Percentiles rank a stretch among this genome's conserved stretches.
These are phyloP conservation scores for Drosophila neonasuta DNA, from an alignment of 2,888 invertebrate species.

Conservation along the genomic window DNA sequence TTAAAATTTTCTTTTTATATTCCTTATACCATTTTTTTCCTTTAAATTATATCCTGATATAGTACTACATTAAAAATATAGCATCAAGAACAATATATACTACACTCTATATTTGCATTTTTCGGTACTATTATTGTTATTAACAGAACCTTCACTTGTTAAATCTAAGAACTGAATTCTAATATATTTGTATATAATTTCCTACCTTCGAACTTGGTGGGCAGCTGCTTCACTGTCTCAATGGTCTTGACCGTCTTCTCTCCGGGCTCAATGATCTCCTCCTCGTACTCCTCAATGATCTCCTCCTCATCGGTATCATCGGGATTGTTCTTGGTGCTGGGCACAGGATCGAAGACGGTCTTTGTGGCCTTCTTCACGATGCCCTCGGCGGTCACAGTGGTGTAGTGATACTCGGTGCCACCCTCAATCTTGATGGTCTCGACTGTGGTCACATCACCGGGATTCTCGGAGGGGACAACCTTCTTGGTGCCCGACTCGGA, in stretches of 20 bases:
- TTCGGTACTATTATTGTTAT: too few relatives aligned
- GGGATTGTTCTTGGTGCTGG: conserved; percentile 70
- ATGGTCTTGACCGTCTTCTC: conserved; percentile 81
- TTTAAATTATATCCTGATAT: too few relatives aligned
- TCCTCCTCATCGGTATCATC: conserved; percentile 81
- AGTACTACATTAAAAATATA: too few relatives aligned
- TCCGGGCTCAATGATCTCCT: conserved; percentile 82
- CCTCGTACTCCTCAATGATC: conserved; percentile 81
- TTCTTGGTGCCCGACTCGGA: conserved; percentile 81
- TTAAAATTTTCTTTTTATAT: too few relatives aligned
- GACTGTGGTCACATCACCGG: conserved; percentile 82
- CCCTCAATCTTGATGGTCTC: conserved; percentile 82
- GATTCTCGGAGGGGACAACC: conserved; percentile 81
- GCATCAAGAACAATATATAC: too few relatives aligned
- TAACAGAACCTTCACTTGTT: too few relatives aligned
- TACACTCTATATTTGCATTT: too few relatives aligned
- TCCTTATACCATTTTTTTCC: too few relatives aligned
- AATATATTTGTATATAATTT: neutral
- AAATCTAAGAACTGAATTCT: too few relatives aligned
- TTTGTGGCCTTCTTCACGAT: conserved; percentile 81
- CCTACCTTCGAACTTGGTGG: conserved; percentile 79
- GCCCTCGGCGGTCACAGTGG: conserved; percentile 81
- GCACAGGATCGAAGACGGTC: conserved; percentile 81
- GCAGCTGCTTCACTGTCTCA: conserved; percentile 79
- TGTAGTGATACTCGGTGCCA: conserved; percentile 81